These are phyloP conservation scores for Brachyopa scutellaris DNA, from an alignment of 2,888 invertebrate genomes.

Conservation along the genomic window DNA sequence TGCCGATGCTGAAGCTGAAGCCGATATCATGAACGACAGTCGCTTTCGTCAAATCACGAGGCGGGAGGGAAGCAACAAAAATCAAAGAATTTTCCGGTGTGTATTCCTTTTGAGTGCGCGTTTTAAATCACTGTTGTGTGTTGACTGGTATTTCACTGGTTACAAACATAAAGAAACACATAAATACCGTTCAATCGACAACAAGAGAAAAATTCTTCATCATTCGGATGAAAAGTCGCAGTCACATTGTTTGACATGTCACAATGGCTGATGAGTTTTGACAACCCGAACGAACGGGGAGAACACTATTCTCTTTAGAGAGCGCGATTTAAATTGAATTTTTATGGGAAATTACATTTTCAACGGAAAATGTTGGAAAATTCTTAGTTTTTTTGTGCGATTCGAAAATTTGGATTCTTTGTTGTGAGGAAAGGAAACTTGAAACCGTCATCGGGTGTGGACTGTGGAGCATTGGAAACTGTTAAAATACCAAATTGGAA, in stretches of 20 bases:
- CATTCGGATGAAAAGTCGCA: conserved; percentile 46
- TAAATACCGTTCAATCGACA: conserved; percentile 16
- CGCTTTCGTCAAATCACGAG: conserved; percentile 31
- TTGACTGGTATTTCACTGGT: conserved; percentile 32
- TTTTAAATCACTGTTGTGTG: conserved; percentile 31
- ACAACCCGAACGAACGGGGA: conserved; percentile 46
- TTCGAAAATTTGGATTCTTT: no score
- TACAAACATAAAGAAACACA: no score
- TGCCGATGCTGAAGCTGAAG: no score
- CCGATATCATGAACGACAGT: conserved; percentile 35
- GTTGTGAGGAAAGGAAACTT: no score
- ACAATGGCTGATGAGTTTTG: conserved; percentile 66
- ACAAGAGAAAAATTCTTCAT: conserved; percentile 10
- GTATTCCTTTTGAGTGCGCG: conserved; percentile 31
- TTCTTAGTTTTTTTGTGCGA: neutral
- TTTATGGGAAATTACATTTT: conserved; percentile 69
- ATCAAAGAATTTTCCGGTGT: conserved; percentile 53
- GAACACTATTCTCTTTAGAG: neutral
- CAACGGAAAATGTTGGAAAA: neutral
- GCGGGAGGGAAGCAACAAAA: conserved; percentile 19
- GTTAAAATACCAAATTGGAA: conserved; percentile 2
- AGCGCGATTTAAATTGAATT: conserved; percentile 56
- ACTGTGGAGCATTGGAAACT: neutral
- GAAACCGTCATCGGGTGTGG: neutral
- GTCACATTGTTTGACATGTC: conserved; percentile 69